phyloP scores from a whole-genome alignment of 1,140 invertebrate species.

The Geopemphigus sp. region DNA sequence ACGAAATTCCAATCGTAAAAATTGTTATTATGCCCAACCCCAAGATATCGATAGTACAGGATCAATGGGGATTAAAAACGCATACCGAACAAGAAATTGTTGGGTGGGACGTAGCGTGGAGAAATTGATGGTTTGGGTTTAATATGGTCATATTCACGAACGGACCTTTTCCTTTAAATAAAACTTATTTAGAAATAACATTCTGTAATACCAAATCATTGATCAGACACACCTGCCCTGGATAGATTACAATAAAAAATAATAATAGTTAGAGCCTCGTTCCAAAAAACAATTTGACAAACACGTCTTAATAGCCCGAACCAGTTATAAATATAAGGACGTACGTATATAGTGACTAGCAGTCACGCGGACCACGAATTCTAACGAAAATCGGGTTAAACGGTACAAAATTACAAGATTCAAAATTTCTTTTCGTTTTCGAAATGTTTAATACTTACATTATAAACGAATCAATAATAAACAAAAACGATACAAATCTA shows the following conservation, averaged over 20 bases:
- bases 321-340: not conserved
- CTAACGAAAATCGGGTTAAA: not conserved
- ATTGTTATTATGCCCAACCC: not conserved
- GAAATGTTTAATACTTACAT: not conserved
- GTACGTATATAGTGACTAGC: not conserved
- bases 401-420: not conserved
- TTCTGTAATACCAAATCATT: not conserved
- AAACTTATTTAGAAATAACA: slow-evolving; percentile 1
- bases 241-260: not conserved
- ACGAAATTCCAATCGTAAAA: not conserved
- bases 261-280: not conserved
- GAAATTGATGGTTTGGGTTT: not conserved
- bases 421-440: not conserved
- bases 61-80: not conserved
- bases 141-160: not conserved
- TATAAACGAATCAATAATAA: not conserved
- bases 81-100: not conserved
- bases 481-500: no score
- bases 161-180: not conserved
- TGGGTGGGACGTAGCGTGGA: not conserved
- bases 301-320: not conserved
- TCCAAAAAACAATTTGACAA: not conserved
- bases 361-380: not conserved
- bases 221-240: slow-evolving; percentile 22
- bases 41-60: not conserved